Base-by-base conservation (phyloP, 2,797 vertebrate genomes). In the Sebastes variabilis region DNA sequence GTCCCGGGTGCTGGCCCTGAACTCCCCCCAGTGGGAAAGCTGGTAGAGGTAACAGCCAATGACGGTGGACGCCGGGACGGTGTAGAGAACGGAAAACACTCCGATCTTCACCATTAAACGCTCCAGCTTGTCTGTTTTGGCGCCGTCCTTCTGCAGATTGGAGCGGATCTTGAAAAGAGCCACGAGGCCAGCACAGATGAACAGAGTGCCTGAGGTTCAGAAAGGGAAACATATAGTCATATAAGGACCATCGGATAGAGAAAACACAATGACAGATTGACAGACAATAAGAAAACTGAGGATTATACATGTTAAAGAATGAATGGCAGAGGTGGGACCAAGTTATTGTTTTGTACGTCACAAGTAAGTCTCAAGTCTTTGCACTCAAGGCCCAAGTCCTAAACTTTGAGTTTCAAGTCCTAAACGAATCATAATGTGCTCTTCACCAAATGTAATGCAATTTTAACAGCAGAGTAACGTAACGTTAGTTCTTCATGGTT, bases 161-260 rank as follows among this genome's bases (percentile, higher is more conserved):
- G 99, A 99, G 75, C 99, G 96, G 85, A 99, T 99, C 96, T 99
- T 99, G 95, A 99, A 99, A 46, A 99, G 96, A 59, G 99, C 98
- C 88, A 98, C 98, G 0, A 99, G 95, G 38, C 99, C 99, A 0
- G 98, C 98, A 2, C 97, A 98, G 54, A 99, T 99, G 88, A 99
- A 99, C 82, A 99, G 92, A 9, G 99, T 99, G 67, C 98, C 97
- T 95, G 81, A 10, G 25, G 56, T 34, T 56, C 4, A 60, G 54
- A 34, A 12, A 38, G 52, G 2, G 38, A 83, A 66, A 64, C 9
- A 71, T 38, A 54, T 1, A 12, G 5, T 62, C 13, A 62, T 54
- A 8, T n/a, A 27, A 81, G 24, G 13, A 55, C 18, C n/a, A 58
- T 13, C 36, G 54, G 36, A 30, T 8, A 2, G 20, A 55, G 32